Evolutionary conservation across 2,888 invertebrate genomes (phyloP).

Genomic region (Miltochrista miniata): DNA sequence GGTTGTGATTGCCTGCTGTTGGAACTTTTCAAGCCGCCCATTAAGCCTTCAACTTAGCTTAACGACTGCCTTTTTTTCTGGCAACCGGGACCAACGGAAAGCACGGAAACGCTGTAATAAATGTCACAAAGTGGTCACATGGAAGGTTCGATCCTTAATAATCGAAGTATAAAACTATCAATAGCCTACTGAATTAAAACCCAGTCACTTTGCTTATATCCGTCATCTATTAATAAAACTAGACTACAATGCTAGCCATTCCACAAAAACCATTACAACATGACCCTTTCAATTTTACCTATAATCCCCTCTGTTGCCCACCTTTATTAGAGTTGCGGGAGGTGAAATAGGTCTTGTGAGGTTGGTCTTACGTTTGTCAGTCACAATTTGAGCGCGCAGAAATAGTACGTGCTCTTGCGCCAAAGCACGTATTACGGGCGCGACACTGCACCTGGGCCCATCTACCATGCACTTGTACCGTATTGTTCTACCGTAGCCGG

Average conservation of each 20-base stretch:
- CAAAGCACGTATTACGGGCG: slow-evolving; percentile 60
- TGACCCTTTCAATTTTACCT: slow-evolving; percentile 3
- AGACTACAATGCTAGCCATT: slow-evolving; percentile 16
- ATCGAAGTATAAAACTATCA: slow-evolving; percentile 34
- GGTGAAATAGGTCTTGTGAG: slow-evolving; percentile 17
- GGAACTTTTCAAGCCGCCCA: too few relatives aligned
- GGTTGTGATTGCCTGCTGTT: too few relatives aligned
- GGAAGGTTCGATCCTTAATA: too few relatives aligned
- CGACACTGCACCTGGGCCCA: slow-evolving; percentile 33
- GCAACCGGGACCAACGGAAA: too few relatives aligned
- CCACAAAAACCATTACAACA: slow-evolving; percentile 12
- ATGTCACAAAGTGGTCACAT: too few relatives aligned
- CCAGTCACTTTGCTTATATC: slow-evolving; percentile 24
- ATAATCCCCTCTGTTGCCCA: not conserved
- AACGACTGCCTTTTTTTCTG: too few relatives aligned
- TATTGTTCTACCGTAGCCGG: too few relatives aligned
- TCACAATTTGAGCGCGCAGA: slow-evolving; percentile 63
- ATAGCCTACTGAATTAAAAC: slow-evolving; percentile 40
- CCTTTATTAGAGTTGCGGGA: not conserved
- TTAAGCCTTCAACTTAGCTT: too few relatives aligned
- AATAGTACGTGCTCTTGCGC: slow-evolving; percentile 62
- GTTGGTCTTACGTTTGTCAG: slow-evolving; percentile 56
- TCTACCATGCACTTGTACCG: slow-evolving; percentile 26
- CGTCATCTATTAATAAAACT: slow-evolving; percentile 32
- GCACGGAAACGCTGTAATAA: too few relatives aligned